Base-by-base conservation (phyloP, 2,797 vertebrate species). In the Phataginus tricuspis region DNA sequence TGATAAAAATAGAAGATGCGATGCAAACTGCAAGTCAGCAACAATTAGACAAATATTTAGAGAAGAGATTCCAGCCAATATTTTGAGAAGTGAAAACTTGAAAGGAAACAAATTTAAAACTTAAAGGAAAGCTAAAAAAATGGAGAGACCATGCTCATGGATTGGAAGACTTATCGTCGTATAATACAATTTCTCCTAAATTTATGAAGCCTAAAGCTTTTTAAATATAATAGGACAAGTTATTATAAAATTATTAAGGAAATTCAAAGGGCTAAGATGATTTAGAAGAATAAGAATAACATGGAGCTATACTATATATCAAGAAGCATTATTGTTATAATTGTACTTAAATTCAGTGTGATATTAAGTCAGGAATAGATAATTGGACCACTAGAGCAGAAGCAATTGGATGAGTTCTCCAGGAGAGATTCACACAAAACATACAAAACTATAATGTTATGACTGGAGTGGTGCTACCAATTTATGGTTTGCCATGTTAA, bases 231-330 rank as follows among this genome's bases (percentile, higher is more conserved):
- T 55, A 6, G 88, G 59, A 86, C 19, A 88, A 72, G 1, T 69
- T 68, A 74, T 85, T 71, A 34, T 63, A 96, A 92, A 92, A 77
- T 82, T 85, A 82, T 83, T n/a, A 57, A 34, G 61, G 42, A 80
- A 51, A 79, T 80, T 2, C 27, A 90, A 79, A 96, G 21, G 5
- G 55, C 49, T 59, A 31, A 53, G 25, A 61, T 5, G 14, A 83
- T 82, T 95, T 77, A 39, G 42, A 94, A 86, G 4, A 82, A 71
- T 72, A 86, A 75, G 74, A 42, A 80, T 59, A 79, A 80, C 74
- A 55, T n/a, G 18, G 13, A 7, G 1, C 31, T 68, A n/a, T 85
- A 53, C 14, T 68, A 21, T 71, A 63, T 19, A 59, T n/a, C 21
- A 93, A 87, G 45, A 69, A 82, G 2, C 11, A 89, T 75, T 91